Evolutionary conservation across 1,140 invertebrate genomes (phyloP), one percentile per base, ranked within the genome.

Genomic region (Hypothenemus hampei): DNA sequence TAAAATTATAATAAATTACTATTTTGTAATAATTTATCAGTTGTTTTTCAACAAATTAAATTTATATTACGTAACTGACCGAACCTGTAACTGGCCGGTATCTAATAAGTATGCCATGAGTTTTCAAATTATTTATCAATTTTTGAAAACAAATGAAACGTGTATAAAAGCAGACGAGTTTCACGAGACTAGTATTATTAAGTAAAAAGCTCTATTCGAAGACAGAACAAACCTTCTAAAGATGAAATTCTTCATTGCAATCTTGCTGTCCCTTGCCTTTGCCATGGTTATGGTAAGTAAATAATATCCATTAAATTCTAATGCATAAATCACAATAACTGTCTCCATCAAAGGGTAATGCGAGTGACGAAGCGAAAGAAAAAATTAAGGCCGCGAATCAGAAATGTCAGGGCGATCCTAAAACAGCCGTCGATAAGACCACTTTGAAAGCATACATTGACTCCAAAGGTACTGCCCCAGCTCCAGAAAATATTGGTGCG

Each of bases 341-440:
- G n/a, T n/a, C n/a, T n/a, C n/a, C n/a, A n/a, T n/a, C n/a, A n/a
- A 41, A 45, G 43, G 43, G 22, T 18, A n/a, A 18, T 16, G 16
- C 43, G n/a, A 35, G 20, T 16, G 48, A 51, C 7, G 48, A 51
- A 3, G 21, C 33, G 2, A 51, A 40, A 22, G 13, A 18, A 18
- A 23, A 18, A 26, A 0, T 53, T 4, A 44, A 33, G 22, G 22
- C 13, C 3, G 39, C 40, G 3, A 20, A 43, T 18, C 24, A 53
- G 5, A 53, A 56, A 48, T 56, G 53, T 33, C 43, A 47, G n/a
- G 21, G 4, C 7, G 24, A 56, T 29, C 53, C 53, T 11, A 15
- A 21, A 29, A 56, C 44, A 18, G 10, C 13, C 7, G 22, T 47
- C 8, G 44, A 56, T 8, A 16, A 37, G 5, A 35, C 6, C 13